These are phyloP conservation scores for Gryllus bimaculatus DNA, from an alignment of 1,140 invertebrate species.

Conservation along the genomic window DNA sequence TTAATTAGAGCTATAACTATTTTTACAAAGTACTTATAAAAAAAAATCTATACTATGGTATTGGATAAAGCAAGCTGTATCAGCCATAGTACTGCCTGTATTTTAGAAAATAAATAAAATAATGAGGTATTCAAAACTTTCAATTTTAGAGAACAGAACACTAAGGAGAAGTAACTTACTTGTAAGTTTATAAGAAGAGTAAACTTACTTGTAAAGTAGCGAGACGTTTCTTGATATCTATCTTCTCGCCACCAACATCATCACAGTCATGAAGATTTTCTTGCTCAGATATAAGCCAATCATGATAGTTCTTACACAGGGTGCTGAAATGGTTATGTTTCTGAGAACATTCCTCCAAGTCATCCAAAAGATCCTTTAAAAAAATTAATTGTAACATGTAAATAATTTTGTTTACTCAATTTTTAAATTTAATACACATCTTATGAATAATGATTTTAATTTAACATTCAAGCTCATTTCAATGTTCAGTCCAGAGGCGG, in stretches of 20 bases:
- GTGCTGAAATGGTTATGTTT: slow-evolving; percentile 72
- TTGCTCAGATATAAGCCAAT: slow-evolving; percentile 67
- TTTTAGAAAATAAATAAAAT: no score
- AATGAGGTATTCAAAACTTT: no score
- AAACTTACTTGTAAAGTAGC: slow-evolving; percentile 45
- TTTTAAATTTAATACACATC: background rate
- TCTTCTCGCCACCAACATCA: slow-evolving; percentile 70
- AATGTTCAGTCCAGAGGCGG: no score
- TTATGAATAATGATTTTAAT: background rate
- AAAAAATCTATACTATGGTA: no score
- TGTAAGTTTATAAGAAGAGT: slow-evolving; percentile 40
- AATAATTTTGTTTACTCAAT: background rate
- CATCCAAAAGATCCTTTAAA: slow-evolving; percentile 58
- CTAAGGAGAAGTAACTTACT: slow-evolving; percentile 25
- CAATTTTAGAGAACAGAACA: no score
- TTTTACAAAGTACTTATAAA: no score
- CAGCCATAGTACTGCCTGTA: no score
- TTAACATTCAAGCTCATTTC: no score
- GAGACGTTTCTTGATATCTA: slow-evolving; percentile 64
- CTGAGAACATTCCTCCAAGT: slow-evolving; percentile 75
- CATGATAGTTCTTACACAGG: slow-evolving; percentile 59
- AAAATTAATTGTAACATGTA: background rate
- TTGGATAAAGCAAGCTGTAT: no score
- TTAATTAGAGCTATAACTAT: no score
- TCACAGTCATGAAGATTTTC: slow-evolving; percentile 67